Evolutionary conservation across 2,888 invertebrate genomes (phyloP).

Genomic region (Conus canariensis): DNA sequence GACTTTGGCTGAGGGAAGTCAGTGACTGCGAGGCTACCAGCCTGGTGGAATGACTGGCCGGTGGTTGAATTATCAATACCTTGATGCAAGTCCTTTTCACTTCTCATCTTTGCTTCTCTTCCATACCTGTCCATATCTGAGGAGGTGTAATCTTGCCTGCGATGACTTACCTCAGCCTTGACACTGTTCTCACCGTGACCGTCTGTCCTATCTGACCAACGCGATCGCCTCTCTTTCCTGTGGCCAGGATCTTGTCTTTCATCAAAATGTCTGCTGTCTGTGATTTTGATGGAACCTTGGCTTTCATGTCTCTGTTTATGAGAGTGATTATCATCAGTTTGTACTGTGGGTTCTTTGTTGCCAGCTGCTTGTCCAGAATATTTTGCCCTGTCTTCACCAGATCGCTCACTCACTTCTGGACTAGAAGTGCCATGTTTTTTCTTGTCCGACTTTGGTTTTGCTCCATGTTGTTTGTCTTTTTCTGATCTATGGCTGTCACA

Average conservation of each 20-base stretch:
- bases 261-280: neutral
- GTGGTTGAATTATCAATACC: neutral
- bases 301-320: neutral
- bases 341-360: neutral
- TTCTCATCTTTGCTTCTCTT: neutral
- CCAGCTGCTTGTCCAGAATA: neutral
- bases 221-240: slow-evolving; percentile 5
- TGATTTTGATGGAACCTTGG: slow-evolving; percentile 6
- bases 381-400: neutral
- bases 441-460: neutral
- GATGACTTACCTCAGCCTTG: neutral
- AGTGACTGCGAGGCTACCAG: neutral
- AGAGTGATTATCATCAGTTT: neutral
- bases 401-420: neutral
- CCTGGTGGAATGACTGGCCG: too few species aligned
- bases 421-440: neutral
- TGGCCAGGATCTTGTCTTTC: neutral
- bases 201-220: neutral
- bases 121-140: neutral
- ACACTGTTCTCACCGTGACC: neutral
- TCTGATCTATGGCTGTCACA: neutral
- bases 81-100: neutral
- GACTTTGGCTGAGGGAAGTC: neutral
- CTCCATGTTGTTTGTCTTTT: neutral
- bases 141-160: neutral